Evolutionary conservation across 2,888 invertebrate species (phyloP), one percentile per base, ranked within the genome.

Genomic region (Dascillus cervinus): DNA sequence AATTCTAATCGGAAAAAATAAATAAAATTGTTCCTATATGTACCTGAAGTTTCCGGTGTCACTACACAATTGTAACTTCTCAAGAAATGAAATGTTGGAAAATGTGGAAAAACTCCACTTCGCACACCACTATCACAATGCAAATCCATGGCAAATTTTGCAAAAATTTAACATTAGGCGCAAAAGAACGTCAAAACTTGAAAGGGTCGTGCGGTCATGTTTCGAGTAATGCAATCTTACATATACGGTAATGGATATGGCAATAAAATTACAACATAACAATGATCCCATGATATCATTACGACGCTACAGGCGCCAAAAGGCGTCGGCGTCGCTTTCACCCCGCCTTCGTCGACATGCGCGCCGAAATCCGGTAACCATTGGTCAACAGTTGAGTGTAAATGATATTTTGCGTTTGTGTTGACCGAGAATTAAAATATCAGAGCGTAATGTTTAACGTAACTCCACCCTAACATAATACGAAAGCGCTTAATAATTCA

Each of bases 41-140:
- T 51, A 77, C 78, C 78, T 60, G 77, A 66, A 9, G 43, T 22
- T 22, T 42, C 41, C 11, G 74, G 73, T 11, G 73, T 66, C 10
- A 79, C 57, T 40, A 81, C 69, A 37, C 79, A 74, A 58, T 78
- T 81, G 60, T 79, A 80, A 43, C 73, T 78, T 34, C 77, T 65
- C 13, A 82, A 60, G 6, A 82, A 64, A 42, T 77, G 70, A 30
- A 80, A 67, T 2, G 80, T 76, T 0, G 80, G 77, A 44, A 79
- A 70, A 0, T 76, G 68, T 32, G 62, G 55, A 37, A 60, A 46
- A 20, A 52, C 34, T 11, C 49, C 43, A 46, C 39, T 44, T 29
- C 44, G 52, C 27, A 50, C 49, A 21, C 45, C 50, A 35, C 54
- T 56, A 29, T 49, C 56, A 40, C 56, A 53, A 49, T 53, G 39